Conservation (phyloP, 2,888 invertebrate species). For the Drosophila affinis region DNA sequence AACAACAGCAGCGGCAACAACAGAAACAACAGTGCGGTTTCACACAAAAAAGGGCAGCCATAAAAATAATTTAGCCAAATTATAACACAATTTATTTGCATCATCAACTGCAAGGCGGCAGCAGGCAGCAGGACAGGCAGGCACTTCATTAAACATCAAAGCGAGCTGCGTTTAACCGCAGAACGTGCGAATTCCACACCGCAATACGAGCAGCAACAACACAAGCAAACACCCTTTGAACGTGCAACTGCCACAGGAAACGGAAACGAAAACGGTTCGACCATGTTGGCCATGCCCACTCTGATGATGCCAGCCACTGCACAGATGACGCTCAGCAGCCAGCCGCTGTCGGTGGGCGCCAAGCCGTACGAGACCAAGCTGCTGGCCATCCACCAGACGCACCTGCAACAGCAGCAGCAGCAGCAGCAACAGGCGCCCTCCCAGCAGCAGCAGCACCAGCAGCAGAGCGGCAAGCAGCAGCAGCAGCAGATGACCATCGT, state of each 20-base stretch:
- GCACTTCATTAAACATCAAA: constrained; percentile 81
- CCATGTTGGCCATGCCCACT: constrained; percentile 85
- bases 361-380: constrained; percentile 84
- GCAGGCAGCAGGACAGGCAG: constrained; percentile 5
- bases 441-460: constrained; percentile 71
- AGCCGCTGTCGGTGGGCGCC: constrained; percentile 82
- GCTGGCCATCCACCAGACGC: constrained; percentile 84
- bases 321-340: constrained; percentile 84
- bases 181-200: constrained; percentile 65
- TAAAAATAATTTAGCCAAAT: constrained; percentile 64
- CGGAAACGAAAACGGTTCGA: constrained; percentile 34
- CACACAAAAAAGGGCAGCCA: constrained; percentile 42
- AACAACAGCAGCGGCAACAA: constrained; percentile 66
- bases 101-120: constrained; percentile 67
- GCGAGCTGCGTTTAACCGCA: constrained; percentile 70
- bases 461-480: constrained; percentile 75
- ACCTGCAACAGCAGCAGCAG: constrained; percentile 82
- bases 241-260: constrained; percentile 41
- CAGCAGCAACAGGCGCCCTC: constrained; percentile 68
- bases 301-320: constrained; percentile 85
- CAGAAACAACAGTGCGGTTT: constrained; percentile 27
- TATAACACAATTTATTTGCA: constrained; percentile 70
- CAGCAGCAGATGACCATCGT: constrained; percentile 77
- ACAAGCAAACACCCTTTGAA: constrained; percentile 44
- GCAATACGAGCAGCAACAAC: constrained; percentile 40